phyloP scores from a whole-genome alignment of 1,140 invertebrate species.

The Akabosia matsudoensis region DNA sequence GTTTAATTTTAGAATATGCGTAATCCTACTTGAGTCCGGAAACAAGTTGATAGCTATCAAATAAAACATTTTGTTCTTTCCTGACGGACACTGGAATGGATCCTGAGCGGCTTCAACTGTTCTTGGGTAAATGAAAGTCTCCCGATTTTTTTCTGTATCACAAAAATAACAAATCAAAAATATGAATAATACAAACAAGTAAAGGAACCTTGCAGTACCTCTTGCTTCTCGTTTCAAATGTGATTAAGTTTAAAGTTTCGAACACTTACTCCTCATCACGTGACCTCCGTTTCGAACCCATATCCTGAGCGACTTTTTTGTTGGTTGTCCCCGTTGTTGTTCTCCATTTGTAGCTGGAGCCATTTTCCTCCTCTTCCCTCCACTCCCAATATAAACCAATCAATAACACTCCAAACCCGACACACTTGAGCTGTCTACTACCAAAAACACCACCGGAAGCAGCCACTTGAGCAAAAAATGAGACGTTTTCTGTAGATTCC shows the following conservation, averaged over 20 bases:
- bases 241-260: no score
- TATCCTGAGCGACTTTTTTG: not conserved
- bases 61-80: constrained; percentile 16
- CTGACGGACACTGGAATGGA: not conserved
- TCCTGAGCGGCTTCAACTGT: constrained; percentile 11
- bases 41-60: constrained; percentile 6
- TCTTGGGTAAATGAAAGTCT: not conserved
- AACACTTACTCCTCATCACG: not conserved
- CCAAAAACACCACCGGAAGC: no score
- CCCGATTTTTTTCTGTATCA: not conserved
- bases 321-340: not conserved
- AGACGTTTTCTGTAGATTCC: no score
- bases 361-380: no score
- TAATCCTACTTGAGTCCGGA: constrained; percentile 3
- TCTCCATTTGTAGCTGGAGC: not conserved
- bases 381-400: no score
- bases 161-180: not conserved
- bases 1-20: not conserved
- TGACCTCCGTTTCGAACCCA: constrained; percentile 3
- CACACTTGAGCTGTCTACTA: no score
- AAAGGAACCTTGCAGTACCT: no score
- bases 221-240: no score
- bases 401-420: no score
- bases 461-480: no score
- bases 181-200: no score